phyloP scores from a whole-genome alignment of 2,113 vertebrate species.

The Thomomys bottae region DNA sequence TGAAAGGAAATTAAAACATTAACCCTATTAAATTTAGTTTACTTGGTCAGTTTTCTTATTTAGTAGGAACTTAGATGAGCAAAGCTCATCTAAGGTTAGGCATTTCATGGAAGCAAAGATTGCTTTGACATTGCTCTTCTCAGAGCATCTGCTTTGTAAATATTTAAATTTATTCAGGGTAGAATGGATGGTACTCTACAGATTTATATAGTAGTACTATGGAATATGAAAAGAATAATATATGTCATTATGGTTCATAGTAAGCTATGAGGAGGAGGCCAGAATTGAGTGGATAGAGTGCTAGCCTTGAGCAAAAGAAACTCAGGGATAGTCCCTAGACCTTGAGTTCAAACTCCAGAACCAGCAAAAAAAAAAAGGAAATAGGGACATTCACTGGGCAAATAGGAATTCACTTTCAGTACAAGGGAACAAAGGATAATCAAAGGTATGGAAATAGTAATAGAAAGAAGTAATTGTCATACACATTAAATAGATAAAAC shows the following conservation, averaged over 20 bases:
- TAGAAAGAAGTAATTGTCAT: background rate
- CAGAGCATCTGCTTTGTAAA: background rate
- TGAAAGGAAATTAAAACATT: background rate
- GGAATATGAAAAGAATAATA: background rate
- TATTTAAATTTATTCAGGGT: background rate
- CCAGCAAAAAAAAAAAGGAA: background rate
- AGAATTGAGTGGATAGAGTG: background rate
- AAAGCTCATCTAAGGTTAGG: background rate
- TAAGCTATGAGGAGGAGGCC: background rate
- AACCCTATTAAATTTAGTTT: conserved; percentile 6
- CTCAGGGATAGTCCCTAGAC: no score
- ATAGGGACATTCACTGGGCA: background rate
- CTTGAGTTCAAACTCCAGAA: no score
- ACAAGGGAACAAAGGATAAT: background rate
- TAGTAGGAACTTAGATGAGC: conserved; percentile 45
- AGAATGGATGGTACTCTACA: background rate
- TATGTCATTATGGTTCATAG: background rate
- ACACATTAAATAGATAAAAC: background rate
- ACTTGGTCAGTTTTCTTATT: conserved; percentile 51
- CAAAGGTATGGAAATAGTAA: background rate
- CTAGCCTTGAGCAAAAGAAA: no score
- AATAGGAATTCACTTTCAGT: background rate
- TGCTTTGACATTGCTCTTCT: conserved; percentile 31
- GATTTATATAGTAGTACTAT: background rate
- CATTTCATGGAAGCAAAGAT: conserved; percentile 46